Base-by-base conservation (phyloP, 2,113 vertebrate species). In the Conger conger region DNA sequence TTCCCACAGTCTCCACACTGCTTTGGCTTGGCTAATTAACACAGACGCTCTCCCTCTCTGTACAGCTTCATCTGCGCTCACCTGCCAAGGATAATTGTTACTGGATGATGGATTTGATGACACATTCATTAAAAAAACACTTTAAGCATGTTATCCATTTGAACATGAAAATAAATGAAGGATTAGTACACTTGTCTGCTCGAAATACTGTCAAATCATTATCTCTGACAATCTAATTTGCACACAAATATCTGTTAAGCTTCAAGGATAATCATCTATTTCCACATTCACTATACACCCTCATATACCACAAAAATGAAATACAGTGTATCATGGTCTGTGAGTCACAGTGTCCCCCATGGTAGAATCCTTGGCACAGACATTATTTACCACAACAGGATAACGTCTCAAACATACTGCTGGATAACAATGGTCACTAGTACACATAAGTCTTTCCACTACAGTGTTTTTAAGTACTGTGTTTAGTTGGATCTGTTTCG, bases 21-120 rank as follows among this genome's bases (percentile, higher is more conserved):
- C 96, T 98, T 96, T 97, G 97, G 95, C 97, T 97, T 94, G 93
- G 94, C 95, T 97, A 98, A 99, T 98, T 98, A 97, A 98, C 97
- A 96, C 96, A 93, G 96, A 96, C 97, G n/a, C n/a, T 97, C 97
- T 96, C 96, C 95, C 94, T 96, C 95, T 95, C 96, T 96, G 97
- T 97, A 96, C 94, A 92, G 96, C 96, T 96, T 97, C 96, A 97
- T 96, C 94, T 95, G 37, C 92, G 13, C 83, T 83, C 82, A 89
- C 97, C 96, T 97, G 96, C 96, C 96, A 91, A 91, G 92, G 94
- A 94, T 95, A 68, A 13, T 33, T 33, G 27, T 73, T 73, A 33
- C 68, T 73, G 68, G 68, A 15, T 50, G 45, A 13, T 50, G 45
- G 45, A 50, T 50, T 13, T 50, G 45, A 50, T 50, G 45, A 50